These are phyloP conservation scores for Erythrolamprus reginae DNA, from an alignment of 2,113 vertebrate species.

Conservation along the genomic window DNA sequence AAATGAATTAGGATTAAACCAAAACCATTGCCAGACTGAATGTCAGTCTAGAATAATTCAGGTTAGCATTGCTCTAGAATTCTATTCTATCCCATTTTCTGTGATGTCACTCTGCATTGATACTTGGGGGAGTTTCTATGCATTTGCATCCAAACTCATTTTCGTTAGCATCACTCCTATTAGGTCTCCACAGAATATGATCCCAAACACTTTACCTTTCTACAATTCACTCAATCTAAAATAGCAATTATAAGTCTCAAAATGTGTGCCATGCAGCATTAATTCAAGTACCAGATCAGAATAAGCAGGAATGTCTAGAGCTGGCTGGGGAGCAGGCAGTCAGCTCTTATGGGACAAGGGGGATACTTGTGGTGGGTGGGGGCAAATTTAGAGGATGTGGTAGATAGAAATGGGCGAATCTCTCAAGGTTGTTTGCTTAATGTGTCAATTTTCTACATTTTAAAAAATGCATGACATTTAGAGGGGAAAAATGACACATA, in stretches of 20 bases:
- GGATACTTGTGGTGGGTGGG: not conserved
- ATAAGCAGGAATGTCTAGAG: not conserved
- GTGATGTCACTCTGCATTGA: not conserved
- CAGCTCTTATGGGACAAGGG: not conserved
- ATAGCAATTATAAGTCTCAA: not conserved
- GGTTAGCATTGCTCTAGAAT: not conserved
- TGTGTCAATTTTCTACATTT: not conserved
- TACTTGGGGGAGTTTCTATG: not conserved
- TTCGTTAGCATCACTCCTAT: not conserved
- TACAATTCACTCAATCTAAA: not conserved
- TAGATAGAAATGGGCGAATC: not conserved
- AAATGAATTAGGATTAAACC: not conserved
- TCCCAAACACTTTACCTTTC: not conserved
- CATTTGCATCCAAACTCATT: slow-evolving; percentile 8
- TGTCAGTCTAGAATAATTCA: not conserved
- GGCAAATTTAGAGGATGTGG: not conserved
- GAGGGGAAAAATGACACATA: not conserved
- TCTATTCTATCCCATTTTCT: not conserved
- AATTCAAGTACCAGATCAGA: not conserved
- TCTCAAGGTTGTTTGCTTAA: not conserved
- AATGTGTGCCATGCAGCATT: not conserved
- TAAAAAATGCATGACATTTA: not conserved
- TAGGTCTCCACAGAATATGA: slow-evolving; percentile 22
- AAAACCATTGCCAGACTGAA: not conserved
- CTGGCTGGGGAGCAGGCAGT: not conserved